These are phyloP conservation scores for Ruditapes philippinarum DNA, from an alignment of 1,140 invertebrate genomes.

Conservation along the genomic window DNA sequence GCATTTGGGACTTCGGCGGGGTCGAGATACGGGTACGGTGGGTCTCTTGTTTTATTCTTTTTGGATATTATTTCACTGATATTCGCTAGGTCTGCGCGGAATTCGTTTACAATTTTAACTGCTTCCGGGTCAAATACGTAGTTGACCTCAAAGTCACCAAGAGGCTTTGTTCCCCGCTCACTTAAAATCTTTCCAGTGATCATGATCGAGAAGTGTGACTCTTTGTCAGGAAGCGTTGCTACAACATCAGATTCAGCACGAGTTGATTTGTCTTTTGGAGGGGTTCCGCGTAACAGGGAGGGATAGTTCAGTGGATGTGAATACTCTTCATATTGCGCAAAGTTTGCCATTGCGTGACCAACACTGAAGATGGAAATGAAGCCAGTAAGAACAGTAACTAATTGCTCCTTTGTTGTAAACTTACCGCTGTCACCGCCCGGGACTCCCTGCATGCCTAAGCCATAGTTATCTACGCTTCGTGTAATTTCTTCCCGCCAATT, in stretches of 20 bases:
- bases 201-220: constrained; percentile 79
- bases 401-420: constrained; percentile 80
- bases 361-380: constrained; percentile 86
- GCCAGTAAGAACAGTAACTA: constrained; percentile 80
- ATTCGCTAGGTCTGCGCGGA: background rate
- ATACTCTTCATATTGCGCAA: constrained; percentile 82
- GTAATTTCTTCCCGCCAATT: constrained; percentile 84
- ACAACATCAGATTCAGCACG: constrained; percentile 76
- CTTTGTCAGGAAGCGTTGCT: constrained; percentile 1
- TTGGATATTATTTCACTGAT: constrained; percentile 7
- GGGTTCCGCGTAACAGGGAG: constrained; percentile 79
- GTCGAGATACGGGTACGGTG: constrained; percentile 22
- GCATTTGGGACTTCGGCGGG: constrained; percentile 35
- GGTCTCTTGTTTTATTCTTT: constrained; percentile 16
- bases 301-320: constrained; percentile 87
- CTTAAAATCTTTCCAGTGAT: constrained; percentile 85
- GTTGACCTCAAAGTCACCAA: constrained; percentile 86
- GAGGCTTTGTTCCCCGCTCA: constrained; percentile 81
- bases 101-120: constrained; percentile 70
- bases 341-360: constrained; percentile 86
- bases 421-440: constrained; percentile 80
- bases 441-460: constrained; percentile 79
- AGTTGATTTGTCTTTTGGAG: constrained; percentile 82
- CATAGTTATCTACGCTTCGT: constrained; percentile 75
- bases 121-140: constrained; percentile 85